A percentile compares a stretch with the other conserved stretches of the same genome.
Evolutionary conservation across 2,113 vertebrate genomes (phyloP).

Genomic region (Pipra filicauda): DNA sequence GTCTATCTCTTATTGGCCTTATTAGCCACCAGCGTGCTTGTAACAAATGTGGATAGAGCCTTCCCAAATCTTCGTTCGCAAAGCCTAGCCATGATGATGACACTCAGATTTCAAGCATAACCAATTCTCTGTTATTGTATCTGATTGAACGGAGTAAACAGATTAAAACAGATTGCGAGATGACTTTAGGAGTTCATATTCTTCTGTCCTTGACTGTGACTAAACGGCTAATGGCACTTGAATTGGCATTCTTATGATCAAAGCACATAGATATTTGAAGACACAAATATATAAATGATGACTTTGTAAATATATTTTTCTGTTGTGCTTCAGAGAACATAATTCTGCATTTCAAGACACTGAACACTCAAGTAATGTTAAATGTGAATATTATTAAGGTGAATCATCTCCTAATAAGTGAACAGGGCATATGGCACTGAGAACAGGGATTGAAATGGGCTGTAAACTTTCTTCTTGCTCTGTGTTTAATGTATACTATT

Average conservation of each 20-base stretch:
- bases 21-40: too few species aligned
- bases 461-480: neutral
- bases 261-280: neutral
- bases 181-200: neutral
- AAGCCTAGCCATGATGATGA: too few species aligned
- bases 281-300: neutral
- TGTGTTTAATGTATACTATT: neutral
- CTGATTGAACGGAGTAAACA: neutral
- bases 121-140: neutral
- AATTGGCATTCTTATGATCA: neutral
- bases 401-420: neutral
- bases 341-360: neutral
- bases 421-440: neutral
- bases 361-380: neutral
- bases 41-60: too few species aligned
- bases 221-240: neutral
- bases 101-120: neutral
- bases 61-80: too few species aligned
- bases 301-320: neutral
- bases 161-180: neutral
- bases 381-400: neutral
- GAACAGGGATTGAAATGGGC: neutral
- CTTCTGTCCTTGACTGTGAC: neutral
- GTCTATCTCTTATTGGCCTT: too few species aligned
- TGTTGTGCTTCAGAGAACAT: neutral